phyloP scores from a whole-genome alignment of 2,797 vertebrate genomes.

The Euthynnus affinis region DNA sequence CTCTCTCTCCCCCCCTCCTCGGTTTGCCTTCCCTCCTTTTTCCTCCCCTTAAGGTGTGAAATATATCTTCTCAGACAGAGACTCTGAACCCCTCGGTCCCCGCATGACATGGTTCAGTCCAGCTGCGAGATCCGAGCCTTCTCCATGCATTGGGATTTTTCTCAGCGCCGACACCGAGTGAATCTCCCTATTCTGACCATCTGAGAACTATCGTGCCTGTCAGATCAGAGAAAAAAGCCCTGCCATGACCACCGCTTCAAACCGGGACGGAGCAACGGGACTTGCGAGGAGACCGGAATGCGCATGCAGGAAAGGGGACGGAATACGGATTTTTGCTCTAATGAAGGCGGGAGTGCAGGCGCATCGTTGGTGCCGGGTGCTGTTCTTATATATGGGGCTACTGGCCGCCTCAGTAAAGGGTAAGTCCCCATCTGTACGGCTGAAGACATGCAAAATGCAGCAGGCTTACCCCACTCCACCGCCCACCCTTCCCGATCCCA shows the following conservation, averaged over 20 bases:
- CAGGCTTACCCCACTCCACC: constrained; percentile 59
- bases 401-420: constrained; percentile 91
- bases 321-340: constrained; percentile 89
- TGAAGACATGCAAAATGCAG: constrained; percentile 73
- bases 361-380: constrained; percentile 92
- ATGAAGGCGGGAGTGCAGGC: constrained; percentile 89
- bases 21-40: constrained; percentile 35
- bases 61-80: constrained; percentile 78
- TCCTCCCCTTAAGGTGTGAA: constrained; percentile 74
- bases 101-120: constrained; percentile 98
- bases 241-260: constrained; percentile 85
- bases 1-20: constrained; percentile 20
- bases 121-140: constrained; percentile 95
- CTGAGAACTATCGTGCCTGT: constrained; percentile 83
- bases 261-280: constrained; percentile 80
- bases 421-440: constrained; percentile 85
- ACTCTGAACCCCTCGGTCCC: constrained; percentile 85
- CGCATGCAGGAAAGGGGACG: constrained; percentile 88
- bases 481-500: constrained; percentile 46
- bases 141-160: constrained; percentile 97
- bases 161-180: constrained; percentile 89
- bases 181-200: constrained; percentile 85
- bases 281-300: constrained; percentile 87
- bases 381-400: constrained; percentile 90
- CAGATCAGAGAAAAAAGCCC: constrained; percentile 59